Percentiles rank a stretch among this genome's conserved stretches.
phyloP scores from a whole-genome alignment of 2,113 vertebrate species.

The Etheostoma cragini region DNA sequence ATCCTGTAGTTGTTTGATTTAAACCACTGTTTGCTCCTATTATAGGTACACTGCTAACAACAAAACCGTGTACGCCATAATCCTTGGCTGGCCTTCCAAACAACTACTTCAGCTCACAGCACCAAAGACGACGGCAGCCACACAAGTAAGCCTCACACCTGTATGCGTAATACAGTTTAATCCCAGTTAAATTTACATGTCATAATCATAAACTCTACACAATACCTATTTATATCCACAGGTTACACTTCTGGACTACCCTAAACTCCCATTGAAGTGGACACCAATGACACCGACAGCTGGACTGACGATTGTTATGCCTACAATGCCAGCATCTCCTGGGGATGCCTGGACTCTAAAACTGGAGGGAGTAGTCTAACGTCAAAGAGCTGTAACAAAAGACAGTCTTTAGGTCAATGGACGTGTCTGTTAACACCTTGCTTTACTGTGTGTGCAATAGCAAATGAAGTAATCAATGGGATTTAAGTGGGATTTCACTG shows the following conservation, averaged over 20 bases:
- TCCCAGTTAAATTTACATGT: not conserved
- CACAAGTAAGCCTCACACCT: slow-evolving; percentile 12
- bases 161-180: not conserved
- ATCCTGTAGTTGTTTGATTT: too few species aligned
- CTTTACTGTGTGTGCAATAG: not conserved
- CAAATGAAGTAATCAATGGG: not conserved
- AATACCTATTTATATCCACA: slow-evolving; percentile 48
- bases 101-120: not conserved
- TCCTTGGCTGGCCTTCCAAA: slow-evolving; percentile 23
- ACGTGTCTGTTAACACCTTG: not conserved
- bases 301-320: slow-evolving; percentile 82
- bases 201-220: not conserved
- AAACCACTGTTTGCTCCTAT: not conserved
- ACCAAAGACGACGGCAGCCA: slow-evolving; percentile 5
- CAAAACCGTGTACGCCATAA: slow-evolving; percentile 17
- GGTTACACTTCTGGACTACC: slow-evolving; percentile 85
- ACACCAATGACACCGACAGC: slow-evolving; percentile 20
- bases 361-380: slow-evolving; percentile 77
- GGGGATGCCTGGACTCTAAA: slow-evolving; percentile 84
- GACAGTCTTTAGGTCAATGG: not conserved
- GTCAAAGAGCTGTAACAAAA: not conserved
- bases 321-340: slow-evolving; percentile 47
- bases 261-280: slow-evolving; percentile 79
- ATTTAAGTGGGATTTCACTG: not conserved
- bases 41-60: slow-evolving; percentile 39